Evolutionary conservation across 2,113 vertebrate species (phyloP).

Genomic region (Mesembrinibis cayennensis): DNA sequence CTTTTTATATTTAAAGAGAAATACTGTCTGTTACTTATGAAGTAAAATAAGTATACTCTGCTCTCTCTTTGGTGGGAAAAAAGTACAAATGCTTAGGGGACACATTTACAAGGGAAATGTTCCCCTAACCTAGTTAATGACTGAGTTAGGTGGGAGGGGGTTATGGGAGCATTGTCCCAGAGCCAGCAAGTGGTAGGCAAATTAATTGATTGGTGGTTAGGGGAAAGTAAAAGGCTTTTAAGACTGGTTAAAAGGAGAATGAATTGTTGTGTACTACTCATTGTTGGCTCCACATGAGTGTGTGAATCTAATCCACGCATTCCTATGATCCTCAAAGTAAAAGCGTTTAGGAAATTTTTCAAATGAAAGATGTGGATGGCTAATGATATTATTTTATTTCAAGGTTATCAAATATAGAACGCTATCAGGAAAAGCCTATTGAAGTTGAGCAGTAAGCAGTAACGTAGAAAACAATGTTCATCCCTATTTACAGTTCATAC

Average conservation of each 20-base stretch:
- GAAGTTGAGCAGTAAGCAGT: neutral
- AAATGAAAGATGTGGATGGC: neutral
- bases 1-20: neutral
- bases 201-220: slow-evolving; percentile 64
- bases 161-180: slow-evolving; percentile 24
- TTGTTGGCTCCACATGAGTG: neutral
- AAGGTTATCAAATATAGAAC: neutral
- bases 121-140: slow-evolving; percentile 61
- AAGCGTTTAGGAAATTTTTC: neutral
- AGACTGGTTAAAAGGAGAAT: slow-evolving; percentile 16
- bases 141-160: slow-evolving; percentile 14
- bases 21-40: neutral
- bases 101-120: slow-evolving; percentile 36
- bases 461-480: neutral
- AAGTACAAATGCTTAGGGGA: slow-evolving; percentile 28
- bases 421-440: neutral
- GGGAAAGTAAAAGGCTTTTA: slow-evolving; percentile 39
- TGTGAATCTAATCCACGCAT: neutral
- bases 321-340: neutral
- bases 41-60: neutral
- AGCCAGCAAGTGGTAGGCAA: slow-evolving; percentile 15
- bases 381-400: neutral
- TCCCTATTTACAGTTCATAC: neutral
- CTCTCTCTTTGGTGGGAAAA: neutral
- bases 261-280: neutral